A percentile compares a stretch with the other conserved stretches of the same genome.
Conservation (phyloP, 2,113 vertebrate genomes). For the Sturnus vulgaris region DNA sequence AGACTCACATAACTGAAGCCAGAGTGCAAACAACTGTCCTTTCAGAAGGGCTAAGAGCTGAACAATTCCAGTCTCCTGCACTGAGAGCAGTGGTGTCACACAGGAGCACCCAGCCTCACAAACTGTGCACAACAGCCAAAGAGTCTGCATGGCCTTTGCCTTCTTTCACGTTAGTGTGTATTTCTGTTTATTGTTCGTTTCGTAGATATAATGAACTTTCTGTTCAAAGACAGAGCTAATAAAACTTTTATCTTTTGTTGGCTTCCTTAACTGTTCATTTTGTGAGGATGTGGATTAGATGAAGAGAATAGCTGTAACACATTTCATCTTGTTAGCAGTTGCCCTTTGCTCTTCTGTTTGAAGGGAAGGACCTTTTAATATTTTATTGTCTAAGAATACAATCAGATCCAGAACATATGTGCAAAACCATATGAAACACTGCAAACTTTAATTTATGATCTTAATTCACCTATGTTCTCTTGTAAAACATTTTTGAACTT, state of each 20-base stretch:
- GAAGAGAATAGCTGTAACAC: neutral
- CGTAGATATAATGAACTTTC: neutral
- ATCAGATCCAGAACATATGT: neutral
- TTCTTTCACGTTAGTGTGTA: neutral
- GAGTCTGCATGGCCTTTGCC: neutral
- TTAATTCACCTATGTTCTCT: neutral
- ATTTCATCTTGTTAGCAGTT: neutral
- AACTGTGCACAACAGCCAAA: neutral
- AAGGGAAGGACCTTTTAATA: neutral
- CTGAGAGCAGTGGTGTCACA: rapidly evolving
- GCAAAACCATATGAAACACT: neutral
- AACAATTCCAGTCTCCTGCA: neutral
- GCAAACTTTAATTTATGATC: neutral
- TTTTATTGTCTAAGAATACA: neutral
- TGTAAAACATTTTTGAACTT: neutral
- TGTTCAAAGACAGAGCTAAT: neutral
- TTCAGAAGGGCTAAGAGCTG: neutral
- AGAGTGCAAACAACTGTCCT: neutral
- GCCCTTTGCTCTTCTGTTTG: neutral
- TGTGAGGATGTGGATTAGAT: neutral
- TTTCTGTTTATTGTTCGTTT: neutral
- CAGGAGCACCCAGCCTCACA: neutral
- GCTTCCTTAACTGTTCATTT: neutral
- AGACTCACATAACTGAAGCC: neutral
- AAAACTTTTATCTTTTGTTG: neutral